These are phyloP conservation scores for Petrolisthes cinctipes DNA, from an alignment of 2,888 invertebrate genomes.

Conservation along the genomic window DNA sequence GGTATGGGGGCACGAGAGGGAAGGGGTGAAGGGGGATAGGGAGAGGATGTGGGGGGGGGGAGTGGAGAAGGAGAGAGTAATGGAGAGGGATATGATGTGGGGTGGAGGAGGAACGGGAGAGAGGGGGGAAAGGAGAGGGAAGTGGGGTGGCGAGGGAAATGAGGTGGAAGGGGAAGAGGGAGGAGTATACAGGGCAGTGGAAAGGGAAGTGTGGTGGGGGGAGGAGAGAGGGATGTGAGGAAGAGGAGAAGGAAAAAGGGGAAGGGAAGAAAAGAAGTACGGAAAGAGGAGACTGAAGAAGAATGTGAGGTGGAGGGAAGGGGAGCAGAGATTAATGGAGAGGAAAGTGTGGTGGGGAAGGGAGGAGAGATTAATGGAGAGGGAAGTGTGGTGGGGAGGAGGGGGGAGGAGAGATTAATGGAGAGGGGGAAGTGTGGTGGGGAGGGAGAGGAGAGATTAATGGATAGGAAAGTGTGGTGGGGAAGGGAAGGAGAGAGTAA, in stretches of 20 bases:
- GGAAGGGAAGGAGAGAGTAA: background rate
- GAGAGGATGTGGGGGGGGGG: no score
- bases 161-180: no score
- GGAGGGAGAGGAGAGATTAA: background rate
- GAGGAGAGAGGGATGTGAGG: background rate
- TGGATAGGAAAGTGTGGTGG: background rate
- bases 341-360: background rate
- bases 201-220: no score
- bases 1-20: no score
- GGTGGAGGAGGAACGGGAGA: no score
- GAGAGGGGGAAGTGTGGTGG: background rate
- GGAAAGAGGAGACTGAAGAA: conserved; percentile 16
- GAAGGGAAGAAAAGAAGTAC: background rate
- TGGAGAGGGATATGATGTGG: no score
- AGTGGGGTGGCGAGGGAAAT: no score
- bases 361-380: background rate
- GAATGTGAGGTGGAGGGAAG: conserved; percentile 12
- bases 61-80: no score
- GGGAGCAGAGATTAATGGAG: background rate
- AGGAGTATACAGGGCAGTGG: no score
- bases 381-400: conserved; percentile 4
- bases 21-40: no score
- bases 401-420: background rate
- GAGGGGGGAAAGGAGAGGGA: no score
- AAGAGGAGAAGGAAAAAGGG: background rate